Evolutionary conservation across 2,888 invertebrate genomes (phyloP), one percentile per base, ranked within the genome.

Genomic region (Colostygia pectinataria): DNA sequence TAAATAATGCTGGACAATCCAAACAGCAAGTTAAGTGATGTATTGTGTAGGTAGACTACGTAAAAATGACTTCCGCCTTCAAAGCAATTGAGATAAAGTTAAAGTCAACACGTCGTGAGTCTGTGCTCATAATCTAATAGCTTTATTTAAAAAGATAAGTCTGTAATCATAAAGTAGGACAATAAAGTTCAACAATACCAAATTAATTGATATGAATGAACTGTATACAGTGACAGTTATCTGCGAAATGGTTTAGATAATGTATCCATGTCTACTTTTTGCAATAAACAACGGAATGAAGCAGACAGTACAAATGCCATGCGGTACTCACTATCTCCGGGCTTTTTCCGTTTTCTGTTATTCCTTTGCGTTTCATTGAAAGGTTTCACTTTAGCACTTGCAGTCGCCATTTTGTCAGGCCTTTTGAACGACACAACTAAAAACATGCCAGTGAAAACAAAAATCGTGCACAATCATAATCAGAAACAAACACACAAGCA

Each of bases 381-480:
- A 10, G 79, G 74, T 46, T 74, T 80, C 32, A 78, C 63, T 63
- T 71, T 78, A 0, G 51, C 36, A 36, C 57, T 57, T 2, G 75
- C 63, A n/a, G 76, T 61, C 9, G 68, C 73, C 47, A 82, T 78
- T 70, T 75, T 85, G 68, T 91, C 91, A 65, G 92, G 91, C 82
- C 95, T 95, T 93, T 95, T 96, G 93, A 95, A 96, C 70, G 96
- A 95, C 86, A 96, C 95, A 91, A 95, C 94, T 95, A 92, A 91
- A 77, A 89, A 83, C 80, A 83, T 74, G 71, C 77, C 55, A 34
- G 58, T 65, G 47, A 61, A 62, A 59, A 59, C 61, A 67, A 64
- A 61, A 15, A 56, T 58, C 58, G 56, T 61, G 59, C 55, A 53
- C 55, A 25, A 39, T 18, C 10, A 38, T 15, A 18, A 32, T 12